Conservation (phyloP, 2,113 vertebrate genomes). For the Xiphophorus couchianus region DNA sequence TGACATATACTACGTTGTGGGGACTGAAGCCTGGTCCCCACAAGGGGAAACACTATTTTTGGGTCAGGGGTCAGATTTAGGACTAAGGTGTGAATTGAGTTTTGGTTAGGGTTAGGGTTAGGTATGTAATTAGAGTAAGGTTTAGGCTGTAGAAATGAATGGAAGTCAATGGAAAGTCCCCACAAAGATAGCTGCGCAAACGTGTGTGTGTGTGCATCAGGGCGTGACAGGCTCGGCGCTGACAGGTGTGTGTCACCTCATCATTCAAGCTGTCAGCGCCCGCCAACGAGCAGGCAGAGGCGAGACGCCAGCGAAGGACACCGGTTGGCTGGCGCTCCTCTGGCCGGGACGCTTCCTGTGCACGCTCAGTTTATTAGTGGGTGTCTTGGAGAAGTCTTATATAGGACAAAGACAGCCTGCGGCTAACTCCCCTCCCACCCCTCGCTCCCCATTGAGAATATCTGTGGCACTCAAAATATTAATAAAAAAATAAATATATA, state of each 20-base stretch:
- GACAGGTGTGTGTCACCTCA: slow-evolving; percentile 71
- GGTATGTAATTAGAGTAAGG: too few species aligned
- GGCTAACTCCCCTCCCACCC: slow-evolving; percentile 38
- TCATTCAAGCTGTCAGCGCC: slow-evolving; percentile 65
- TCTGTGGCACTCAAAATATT: slow-evolving; percentile 54
- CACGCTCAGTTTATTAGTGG: slow-evolving; percentile 46
- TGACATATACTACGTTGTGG: too few species aligned
- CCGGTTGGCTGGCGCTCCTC: slow-evolving; percentile 57
- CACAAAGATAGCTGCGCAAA: too few species aligned
- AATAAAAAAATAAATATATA: too few species aligned
- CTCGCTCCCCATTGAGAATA: slow-evolving; percentile 49
- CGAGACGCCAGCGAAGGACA: slow-evolving; percentile 52
- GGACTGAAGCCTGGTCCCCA: too few species aligned
- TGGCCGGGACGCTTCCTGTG: slow-evolving; percentile 58
- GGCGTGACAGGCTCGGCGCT: slow-evolving; percentile 47
- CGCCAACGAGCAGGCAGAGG: slow-evolving; percentile 45
- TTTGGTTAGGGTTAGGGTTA: too few species aligned
- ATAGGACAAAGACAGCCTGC: slow-evolving; percentile 73
- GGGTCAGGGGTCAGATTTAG: too few species aligned
- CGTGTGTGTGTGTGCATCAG: slow-evolving; percentile 28
- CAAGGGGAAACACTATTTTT: too few species aligned
- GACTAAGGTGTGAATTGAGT: too few species aligned
- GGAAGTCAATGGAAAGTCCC: too few species aligned
- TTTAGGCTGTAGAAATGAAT: too few species aligned
- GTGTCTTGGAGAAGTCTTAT: slow-evolving; percentile 67